These are phyloP conservation scores for Nephrotoma flavescens DNA, from an alignment of 2,888 invertebrate species.

Conservation along the genomic window DNA sequence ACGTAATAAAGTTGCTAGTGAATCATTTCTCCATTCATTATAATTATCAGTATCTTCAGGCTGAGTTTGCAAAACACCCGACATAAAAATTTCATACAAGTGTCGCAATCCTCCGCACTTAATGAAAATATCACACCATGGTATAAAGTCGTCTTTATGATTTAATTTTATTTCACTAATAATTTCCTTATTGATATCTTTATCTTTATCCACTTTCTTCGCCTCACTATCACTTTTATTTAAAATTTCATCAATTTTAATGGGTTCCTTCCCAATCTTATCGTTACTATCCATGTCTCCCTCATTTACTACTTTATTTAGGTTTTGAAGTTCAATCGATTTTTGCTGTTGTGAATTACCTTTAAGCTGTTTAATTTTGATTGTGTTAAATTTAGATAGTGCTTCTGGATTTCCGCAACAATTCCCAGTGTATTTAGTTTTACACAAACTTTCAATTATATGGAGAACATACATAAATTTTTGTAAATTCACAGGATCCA, in stretches of 20 bases:
- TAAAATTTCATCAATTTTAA: background rate
- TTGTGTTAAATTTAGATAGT: constrained; percentile 20
- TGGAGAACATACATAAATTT: constrained; percentile 91
- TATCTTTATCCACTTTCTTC: constrained; percentile 13
- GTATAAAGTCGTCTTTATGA: constrained; percentile 13
- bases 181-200: background rate
- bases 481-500: constrained; percentile 81
- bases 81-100: constrained; percentile 84
- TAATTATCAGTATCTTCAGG: constrained; percentile 43
- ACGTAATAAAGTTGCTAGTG: constrained; percentile 72
- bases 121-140: constrained; percentile 69
- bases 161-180: constrained; percentile 8
- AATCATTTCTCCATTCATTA: constrained; percentile 87
- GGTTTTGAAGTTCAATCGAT: constrained; percentile 9
- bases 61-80: constrained; percentile 62
- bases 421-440: constrained; percentile 22
- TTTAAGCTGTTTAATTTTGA: constrained; percentile 13
- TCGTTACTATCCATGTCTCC: background rate
- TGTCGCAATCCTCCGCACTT: constrained; percentile 76
- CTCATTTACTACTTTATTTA: constrained; percentile 11
- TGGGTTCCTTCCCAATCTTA: background rate
- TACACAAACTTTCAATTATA: constrained; percentile 64
- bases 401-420: constrained; percentile 12
- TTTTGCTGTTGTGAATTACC: background rate
- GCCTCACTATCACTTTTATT: background rate